Evolutionary conservation across 2,797 vertebrate genomes (phyloP), one percentile per base, ranked within the genome.

Genomic region (Rhynchotus rufescens): DNA sequence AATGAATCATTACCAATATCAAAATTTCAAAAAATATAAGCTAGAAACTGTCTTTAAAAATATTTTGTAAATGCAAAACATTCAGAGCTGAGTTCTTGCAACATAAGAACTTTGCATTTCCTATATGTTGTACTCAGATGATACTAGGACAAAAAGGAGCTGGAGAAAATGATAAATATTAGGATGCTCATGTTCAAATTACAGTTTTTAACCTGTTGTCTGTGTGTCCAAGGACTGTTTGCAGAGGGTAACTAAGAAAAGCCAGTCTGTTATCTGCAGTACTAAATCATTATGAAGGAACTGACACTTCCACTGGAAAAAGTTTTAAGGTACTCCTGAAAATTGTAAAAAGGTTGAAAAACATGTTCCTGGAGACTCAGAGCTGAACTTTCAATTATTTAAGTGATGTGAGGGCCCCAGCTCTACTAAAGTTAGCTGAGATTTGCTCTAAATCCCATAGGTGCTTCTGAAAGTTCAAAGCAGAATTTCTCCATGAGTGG

Each of bases 401-500:
- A 92, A 88, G 61, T 2, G 52, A 75, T 91, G 42, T 4, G 3
- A 91, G 80, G 81, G 80, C 88, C 88, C 40, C 72, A 82, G 68
- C 64, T 88, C 68, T 84, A 82, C 79, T 67, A 65, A 88, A 76
- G 88, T 92, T 93, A 93, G 80, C 45, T 1, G 25, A 75, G 94
- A 93, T 92, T 94, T 93, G 78, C 72, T 92, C 78, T 84, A 80
- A 94, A 93, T 95, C 92, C 92, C 89, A 84, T 9, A 88, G 94
- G 91, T 88, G 84, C 86, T 91, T 84, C 0, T 0, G 80, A 89
- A 95, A 92, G 95, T 92, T 95, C 93, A 93, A 88, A 84, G 34
- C 28, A 45, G 61, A 65, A 84, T 93, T 94, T 88, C 81, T 84
- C 72, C 72, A 92, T 74, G 83, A 94, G 71, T 74, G 57, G 65